Evolutionary conservation across 2,797 vertebrate species (phyloP), one percentile per base, ranked within the genome.

Genomic region (Artibeus jamaicensis): DNA sequence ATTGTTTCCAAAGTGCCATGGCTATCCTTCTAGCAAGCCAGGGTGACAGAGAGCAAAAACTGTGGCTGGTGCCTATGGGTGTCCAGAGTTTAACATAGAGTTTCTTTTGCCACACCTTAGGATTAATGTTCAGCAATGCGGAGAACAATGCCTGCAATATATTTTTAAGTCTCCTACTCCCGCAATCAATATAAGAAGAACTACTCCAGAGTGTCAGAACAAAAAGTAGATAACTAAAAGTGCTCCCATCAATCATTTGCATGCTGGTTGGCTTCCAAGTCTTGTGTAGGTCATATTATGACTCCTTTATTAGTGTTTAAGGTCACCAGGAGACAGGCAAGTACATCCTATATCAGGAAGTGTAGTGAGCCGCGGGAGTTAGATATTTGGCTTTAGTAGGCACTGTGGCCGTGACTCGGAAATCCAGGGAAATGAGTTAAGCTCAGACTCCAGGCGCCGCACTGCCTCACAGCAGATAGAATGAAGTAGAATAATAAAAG

Each of bases 301-400:
- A 98, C 98, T 98, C 97, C 98, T 99, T 99, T 99, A 99, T 99
- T 99, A 98, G 98, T 98, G 99, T 98, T 98, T 98, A 98, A 99
- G 99, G 99, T 99, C 99, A 99, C 97, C 78, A 82, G 98, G 98
- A 99, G 99, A 99, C 98, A 99, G 83, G 98, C 98, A 97, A 99
- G 99, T 99, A 99, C 99, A 99, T 99, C 99, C 99, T 99, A 99
- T 99, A 98, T 98, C 99, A 99, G 99, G 99, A 99, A 99, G 98
- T 97, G 93, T 96, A 98, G 98, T 95, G 94, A 96, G 98, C 99
- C 99, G 99, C 98, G 65, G 89, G 98, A 98, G 99, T 98, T 98
- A 99, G 99, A 99, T 99, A 99, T 98, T 98, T 98, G 98, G 98
- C 98, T 98, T 98, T 97, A 98, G 98, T 93, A 71, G 95, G 98